Base-by-base conservation (phyloP, 2,888 invertebrate species). In the Cyclophora punctaria region DNA sequence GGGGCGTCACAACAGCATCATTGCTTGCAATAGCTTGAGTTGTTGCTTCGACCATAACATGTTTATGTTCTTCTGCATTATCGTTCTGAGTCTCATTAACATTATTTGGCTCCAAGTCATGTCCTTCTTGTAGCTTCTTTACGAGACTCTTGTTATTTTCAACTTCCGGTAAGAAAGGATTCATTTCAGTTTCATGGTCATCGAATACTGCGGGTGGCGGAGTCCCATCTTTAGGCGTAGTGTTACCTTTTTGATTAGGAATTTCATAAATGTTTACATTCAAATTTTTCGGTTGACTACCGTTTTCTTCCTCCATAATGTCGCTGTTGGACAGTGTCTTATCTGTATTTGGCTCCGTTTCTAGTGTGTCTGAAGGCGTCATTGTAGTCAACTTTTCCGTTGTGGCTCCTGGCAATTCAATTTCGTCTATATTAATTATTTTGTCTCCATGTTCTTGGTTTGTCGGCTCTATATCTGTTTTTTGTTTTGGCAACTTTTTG, bases 141-240 rank as follows among this genome's bases (percentile, higher is more conserved):
- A 91, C 88, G 40, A 91, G 80, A 7, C 86, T 89, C 60, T 90
- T 91, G 64, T 92, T 90, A 57, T 89, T 92, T 71, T 92, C 92
- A 20, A 90, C 83, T 66, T 92, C 93, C 4, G 93, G 92, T 61
- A 93, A 75, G 66, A 92, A 93, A 3, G 93, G 93, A 54, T 91
- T 92, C 92, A 92, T 92, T 62, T 91, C 90, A 45, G 90, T 89
- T 65, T 80, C 81, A 55, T 85, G 85, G 50, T 86, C 85, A 47
- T 78, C 83, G 46, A 81, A 80, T 58, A 84, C 83, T 2, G 76
- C 58, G 3, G 78, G 73, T 48, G 79, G 80, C 3, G 72, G 50
- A 59, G 67, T 73, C 35, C 65, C 55, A 45, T 75, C 57, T 60
- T 79, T 82, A 45, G 67, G 55, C 3, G 80, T 71, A 53, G 69